Evolutionary conservation across 2,113 vertebrate species (phyloP).

Genomic region (Collichthys lucidus): DNA sequence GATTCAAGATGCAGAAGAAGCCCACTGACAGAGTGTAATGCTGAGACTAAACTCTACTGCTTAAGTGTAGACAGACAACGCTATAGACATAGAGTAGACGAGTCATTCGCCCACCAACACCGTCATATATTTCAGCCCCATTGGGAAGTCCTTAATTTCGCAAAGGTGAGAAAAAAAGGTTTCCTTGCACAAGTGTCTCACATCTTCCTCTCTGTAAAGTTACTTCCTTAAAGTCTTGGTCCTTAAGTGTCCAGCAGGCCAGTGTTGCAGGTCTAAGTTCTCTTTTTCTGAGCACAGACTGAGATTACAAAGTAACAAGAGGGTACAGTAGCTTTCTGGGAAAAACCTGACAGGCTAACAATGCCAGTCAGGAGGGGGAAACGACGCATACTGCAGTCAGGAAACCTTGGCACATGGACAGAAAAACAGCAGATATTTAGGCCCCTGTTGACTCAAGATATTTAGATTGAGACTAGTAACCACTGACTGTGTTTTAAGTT

Average conservation of each 20-base stretch:
- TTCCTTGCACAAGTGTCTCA: neutral
- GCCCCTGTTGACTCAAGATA: neutral
- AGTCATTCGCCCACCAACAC: conserved; percentile 26
- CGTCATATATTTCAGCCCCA: conserved; percentile 7
- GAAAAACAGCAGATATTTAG: conserved; percentile 35
- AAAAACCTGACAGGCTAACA: conserved; percentile 45
- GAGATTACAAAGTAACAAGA: conserved; percentile 14
- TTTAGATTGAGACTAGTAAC: neutral
- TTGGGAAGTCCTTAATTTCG: conserved; percentile 52
- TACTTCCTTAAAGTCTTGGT: conserved; percentile 45
- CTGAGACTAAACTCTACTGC: neutral
- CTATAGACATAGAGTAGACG: neutral
- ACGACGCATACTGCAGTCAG: conserved; percentile 56
- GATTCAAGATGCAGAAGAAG: conserved; percentile 14
- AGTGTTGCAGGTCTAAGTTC: neutral
- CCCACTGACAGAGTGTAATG: neutral
- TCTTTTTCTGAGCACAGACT: conserved; percentile 5
- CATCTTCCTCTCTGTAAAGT: conserved; percentile 52
- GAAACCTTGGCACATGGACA: conserved; percentile 67
- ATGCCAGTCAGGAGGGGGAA: conserved; percentile 61
- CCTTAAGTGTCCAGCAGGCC: neutral
- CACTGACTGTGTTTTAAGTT: neutral
- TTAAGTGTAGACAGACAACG: neutral
- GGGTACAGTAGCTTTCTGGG: conserved; percentile 17
- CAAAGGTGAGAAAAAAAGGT: conserved; percentile 52